Evolutionary conservation across 2,888 invertebrate species (phyloP).

Genomic region (Melieria omissa): DNA sequence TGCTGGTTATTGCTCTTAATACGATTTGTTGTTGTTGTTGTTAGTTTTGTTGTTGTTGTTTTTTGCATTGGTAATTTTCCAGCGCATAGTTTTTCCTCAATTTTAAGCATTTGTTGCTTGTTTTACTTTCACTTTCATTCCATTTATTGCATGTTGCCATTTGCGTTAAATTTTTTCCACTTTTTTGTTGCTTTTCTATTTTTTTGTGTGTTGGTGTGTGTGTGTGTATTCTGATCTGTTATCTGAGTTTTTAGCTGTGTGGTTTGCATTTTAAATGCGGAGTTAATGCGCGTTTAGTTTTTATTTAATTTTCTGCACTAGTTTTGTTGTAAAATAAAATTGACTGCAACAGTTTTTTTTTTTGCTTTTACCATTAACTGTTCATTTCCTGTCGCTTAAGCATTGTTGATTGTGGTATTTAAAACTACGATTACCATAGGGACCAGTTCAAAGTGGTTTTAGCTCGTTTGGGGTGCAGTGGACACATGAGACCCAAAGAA

Average conservation of each 20-base stretch:
- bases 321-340: not conserved
- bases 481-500: too few species aligned
- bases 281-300: not conserved
- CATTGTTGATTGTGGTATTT: not conserved
- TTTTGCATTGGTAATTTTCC: not conserved
- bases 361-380: conserved; percentile 25
- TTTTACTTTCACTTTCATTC: conserved; percentile 36
- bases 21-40: not conserved
- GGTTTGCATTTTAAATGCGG: not conserved
- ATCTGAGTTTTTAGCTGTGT: not conserved
- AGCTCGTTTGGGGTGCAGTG: too few species aligned
- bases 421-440: too few species aligned
- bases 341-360: not conserved
- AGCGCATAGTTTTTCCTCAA: not conserved
- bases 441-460: too few species aligned
- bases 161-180: conserved; percentile 14
- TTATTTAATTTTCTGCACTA: not conserved
- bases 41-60: not conserved
- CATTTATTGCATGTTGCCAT: conserved; percentile 1
- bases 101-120: conserved; percentile 1
- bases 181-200: not conserved
- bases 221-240: not conserved
- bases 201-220: conserved; percentile 30
- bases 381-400: not conserved
- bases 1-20: not conserved